phyloP scores from a whole-genome alignment of 2,888 invertebrate genomes.

The Lacanobia wlatinum region DNA sequence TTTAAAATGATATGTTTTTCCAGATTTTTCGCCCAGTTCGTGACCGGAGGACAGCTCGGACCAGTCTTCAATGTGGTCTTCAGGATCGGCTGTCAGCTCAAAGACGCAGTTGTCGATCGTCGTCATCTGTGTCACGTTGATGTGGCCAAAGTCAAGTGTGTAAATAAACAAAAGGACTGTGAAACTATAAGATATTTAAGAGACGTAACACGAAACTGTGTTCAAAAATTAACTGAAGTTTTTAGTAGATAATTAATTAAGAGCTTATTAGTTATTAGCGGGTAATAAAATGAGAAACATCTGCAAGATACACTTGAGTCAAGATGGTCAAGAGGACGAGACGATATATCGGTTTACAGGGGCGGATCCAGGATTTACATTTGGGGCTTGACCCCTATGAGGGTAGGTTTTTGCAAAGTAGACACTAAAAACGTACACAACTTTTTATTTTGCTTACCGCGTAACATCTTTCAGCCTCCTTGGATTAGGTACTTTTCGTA shows the following conservation, averaged over 20 bases:
- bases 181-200: not conserved
- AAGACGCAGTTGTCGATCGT: slow-evolving; percentile 13
- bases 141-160: slow-evolving; percentile 28
- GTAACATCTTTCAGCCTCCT: too few relatives aligned
- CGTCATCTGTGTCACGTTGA: slow-evolving; percentile 9
- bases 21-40: slow-evolving; percentile 80
- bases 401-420: too few relatives aligned
- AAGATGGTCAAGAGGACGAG: not conserved
- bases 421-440: too few relatives aligned
- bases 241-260: slow-evolving; percentile 39
- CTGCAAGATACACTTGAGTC: not conserved
- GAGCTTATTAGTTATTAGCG: slow-evolving; percentile 49
- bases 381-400: too few relatives aligned
- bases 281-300: slow-evolving; percentile 4
- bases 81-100: slow-evolving; percentile 59
- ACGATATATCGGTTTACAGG: not conserved
- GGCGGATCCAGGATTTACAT: too few relatives aligned
- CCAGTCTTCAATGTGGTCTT: slow-evolving; percentile 80
- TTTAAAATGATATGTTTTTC: slow-evolving; percentile 44
- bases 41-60: slow-evolving; percentile 80
- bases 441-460: too few relatives aligned
- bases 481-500: too few relatives aligned
- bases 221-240: slow-evolving; percentile 36
- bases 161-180: slow-evolving; percentile 31
- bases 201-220: slow-evolving; percentile 33